phyloP scores from a whole-genome alignment of 1,140 invertebrate species.

The Cotesia typhae region DNA sequence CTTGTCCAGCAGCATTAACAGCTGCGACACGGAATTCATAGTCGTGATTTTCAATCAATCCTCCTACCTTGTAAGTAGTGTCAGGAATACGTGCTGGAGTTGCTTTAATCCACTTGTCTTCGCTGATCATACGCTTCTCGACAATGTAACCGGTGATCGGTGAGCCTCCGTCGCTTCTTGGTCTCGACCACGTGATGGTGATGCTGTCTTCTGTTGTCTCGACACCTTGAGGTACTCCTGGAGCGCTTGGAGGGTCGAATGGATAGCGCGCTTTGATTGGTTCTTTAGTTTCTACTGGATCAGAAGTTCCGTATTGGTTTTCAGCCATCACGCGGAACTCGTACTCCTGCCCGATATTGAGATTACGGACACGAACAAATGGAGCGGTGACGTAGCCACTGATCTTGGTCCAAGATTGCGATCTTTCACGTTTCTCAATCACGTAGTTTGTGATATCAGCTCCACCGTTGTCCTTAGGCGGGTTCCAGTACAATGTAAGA shows the following conservation, averaged over 20 bases:
- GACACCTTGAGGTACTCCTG: slow-evolving; percentile 84
- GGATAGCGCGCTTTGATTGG: slow-evolving; percentile 94
- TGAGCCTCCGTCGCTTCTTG: slow-evolving; percentile 91
- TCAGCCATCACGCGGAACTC: slow-evolving; percentile 98
- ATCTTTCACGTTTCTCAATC: slow-evolving; percentile 91
- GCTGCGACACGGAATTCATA: slow-evolving; percentile 98
- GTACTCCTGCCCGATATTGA: slow-evolving; percentile 90
- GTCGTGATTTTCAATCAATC: slow-evolving; percentile 92
- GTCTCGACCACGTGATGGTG: slow-evolving; percentile 92
- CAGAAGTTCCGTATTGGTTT: slow-evolving; percentile 95
- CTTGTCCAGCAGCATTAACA: slow-evolving; percentile 94
- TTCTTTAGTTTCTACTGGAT: slow-evolving; percentile 86
- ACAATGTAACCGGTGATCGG: slow-evolving; percentile 92
- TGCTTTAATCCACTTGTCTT: slow-evolving; percentile 92
- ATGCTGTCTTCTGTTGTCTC: slow-evolving; percentile 94
- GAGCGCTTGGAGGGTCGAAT: slow-evolving; percentile 91
- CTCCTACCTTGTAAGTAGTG: slow-evolving; percentile 81
- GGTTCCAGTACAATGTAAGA: slow-evolving; percentile 94
- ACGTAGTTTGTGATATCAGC: slow-evolving; percentile 96
- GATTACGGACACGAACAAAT: slow-evolving; percentile 88
- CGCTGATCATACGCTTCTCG: slow-evolving; percentile 88
- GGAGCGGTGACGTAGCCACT: slow-evolving; percentile 91
- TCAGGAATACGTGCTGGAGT: slow-evolving; percentile 84
- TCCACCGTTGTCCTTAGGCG: slow-evolving; percentile 95
- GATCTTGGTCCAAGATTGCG: slow-evolving; percentile 87